A percentile compares a stretch with the other conserved stretches of the same genome.
phyloP scores from a whole-genome alignment of 2,113 vertebrate genomes.

The Oreochromis aureus region DNA sequence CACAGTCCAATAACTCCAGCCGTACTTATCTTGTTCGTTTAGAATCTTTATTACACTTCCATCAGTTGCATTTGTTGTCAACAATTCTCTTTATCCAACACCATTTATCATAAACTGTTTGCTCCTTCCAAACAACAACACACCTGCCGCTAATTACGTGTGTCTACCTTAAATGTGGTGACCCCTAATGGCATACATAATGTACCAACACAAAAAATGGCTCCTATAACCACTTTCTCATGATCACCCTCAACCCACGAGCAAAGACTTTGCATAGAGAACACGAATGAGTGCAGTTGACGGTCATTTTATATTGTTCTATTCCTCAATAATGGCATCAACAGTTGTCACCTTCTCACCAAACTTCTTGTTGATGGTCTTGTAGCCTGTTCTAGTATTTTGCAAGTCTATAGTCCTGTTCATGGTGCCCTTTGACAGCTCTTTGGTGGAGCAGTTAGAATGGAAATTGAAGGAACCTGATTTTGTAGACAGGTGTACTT shows the following conservation, averaged over 20 bases:
- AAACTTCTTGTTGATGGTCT: not conserved
- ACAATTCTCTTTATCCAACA: not conserved
- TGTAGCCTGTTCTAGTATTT: not conserved
- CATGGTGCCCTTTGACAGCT: not conserved
- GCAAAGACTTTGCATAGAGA: not conserved
- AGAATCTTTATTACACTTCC: not conserved
- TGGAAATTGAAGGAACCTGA: not conserved
- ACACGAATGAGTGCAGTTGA: not conserved
- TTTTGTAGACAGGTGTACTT: not conserved
- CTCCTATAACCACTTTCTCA: not conserved
- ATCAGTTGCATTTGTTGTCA: not conserved
- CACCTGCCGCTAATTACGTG: not conserved
- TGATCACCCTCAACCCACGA: not conserved
- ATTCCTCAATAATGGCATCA: not conserved
- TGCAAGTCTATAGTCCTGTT: not conserved
- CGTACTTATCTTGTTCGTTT: not conserved
- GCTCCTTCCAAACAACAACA: not conserved
- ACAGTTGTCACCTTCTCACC: not conserved
- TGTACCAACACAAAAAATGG: not conserved
- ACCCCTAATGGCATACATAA: not conserved
- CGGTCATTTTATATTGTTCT: not conserved
- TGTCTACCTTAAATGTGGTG: not conserved
- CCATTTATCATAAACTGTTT: not conserved
- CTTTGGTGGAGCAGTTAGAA: not conserved
- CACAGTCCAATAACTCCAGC: not conserved